phyloP scores from a whole-genome alignment of 2,113 vertebrate genomes.

The Melospiza melodia region DNA sequence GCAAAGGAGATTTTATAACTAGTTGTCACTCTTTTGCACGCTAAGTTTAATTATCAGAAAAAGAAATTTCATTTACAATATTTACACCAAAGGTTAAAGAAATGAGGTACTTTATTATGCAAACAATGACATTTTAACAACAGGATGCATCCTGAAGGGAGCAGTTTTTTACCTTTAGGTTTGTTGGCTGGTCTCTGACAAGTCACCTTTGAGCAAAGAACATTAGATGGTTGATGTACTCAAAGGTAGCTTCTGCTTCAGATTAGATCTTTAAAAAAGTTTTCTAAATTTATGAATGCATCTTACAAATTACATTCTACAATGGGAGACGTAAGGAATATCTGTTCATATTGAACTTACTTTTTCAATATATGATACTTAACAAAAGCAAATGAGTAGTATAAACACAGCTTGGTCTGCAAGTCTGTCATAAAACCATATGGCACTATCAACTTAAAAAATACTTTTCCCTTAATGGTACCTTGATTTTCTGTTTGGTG shows the following conservation, averaged over 20 bases:
- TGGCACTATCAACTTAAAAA: background rate
- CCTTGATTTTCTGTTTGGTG: background rate
- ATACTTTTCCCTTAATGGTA: background rate
- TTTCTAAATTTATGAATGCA: background rate
- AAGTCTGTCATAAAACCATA: background rate
- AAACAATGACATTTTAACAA: constrained; percentile 30
- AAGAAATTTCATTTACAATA: constrained; percentile 1
- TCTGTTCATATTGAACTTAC: background rate
- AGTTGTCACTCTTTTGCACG: background rate
- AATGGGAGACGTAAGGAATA: background rate
- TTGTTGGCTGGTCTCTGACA: background rate
- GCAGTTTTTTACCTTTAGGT: background rate
- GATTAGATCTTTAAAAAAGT: background rate
- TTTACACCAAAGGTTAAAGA: constrained; percentile 39
- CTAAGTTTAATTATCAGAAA: constrained; percentile 39
- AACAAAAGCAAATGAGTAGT: background rate
- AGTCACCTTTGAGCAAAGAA: background rate
- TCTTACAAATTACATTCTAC: background rate
- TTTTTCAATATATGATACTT: background rate
- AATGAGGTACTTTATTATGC: constrained; percentile 6
- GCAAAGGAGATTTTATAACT: constrained; percentile 34
- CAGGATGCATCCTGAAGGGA: background rate
- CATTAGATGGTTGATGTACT: background rate
- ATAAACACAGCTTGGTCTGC: background rate
- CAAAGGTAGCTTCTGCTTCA: background rate